Conservation (phyloP, 2,888 invertebrate species). For the Hartigia nigra region DNA sequence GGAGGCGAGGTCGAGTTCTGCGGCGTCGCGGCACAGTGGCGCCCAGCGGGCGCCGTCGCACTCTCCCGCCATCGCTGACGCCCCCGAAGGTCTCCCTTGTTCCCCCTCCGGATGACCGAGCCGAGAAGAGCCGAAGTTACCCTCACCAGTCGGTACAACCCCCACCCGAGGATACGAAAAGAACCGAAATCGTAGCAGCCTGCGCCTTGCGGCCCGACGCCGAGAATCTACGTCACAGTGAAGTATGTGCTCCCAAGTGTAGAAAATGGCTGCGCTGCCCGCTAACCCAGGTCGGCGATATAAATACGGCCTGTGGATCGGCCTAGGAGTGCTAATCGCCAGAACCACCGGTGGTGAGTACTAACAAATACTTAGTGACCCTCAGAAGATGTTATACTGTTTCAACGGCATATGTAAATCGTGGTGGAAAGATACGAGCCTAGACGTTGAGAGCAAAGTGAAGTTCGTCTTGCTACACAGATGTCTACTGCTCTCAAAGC, state of each 20-base stretch:
- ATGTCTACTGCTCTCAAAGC: conserved; percentile 25
- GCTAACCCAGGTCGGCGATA: conserved; percentile 56
- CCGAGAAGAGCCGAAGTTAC: conserved; percentile 21
- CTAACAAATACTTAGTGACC: neutral
- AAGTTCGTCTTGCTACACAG: conserved; percentile 35
- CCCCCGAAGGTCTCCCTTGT: conserved; percentile 31
- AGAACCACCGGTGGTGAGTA: conserved; percentile 57
- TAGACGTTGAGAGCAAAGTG: neutral
- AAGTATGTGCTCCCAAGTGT: conserved; percentile 64
- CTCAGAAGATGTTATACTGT: neutral
- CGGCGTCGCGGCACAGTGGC: conserved; percentile 57
- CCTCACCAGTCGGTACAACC: conserved; percentile 18
- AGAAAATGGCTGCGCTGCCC: conserved; percentile 65
- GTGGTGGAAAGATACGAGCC: neutral
- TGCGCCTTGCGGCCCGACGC: conserved; percentile 39
- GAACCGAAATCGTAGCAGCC: conserved; percentile 36
- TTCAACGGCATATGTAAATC: neutral
- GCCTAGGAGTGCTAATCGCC: conserved; percentile 51
- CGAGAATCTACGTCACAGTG: conserved; percentile 56
- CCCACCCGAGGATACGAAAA: conserved; percentile 30
- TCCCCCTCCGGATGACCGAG: conserved; percentile 4
- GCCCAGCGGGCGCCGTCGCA: conserved; percentile 56
- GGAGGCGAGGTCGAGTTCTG: conserved; percentile 40
- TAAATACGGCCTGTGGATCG: conserved; percentile 60
- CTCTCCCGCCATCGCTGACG: conserved; percentile 45